phyloP scores from a whole-genome alignment of 2,888 invertebrate genomes.

The Himalopsyche japonica region DNA sequence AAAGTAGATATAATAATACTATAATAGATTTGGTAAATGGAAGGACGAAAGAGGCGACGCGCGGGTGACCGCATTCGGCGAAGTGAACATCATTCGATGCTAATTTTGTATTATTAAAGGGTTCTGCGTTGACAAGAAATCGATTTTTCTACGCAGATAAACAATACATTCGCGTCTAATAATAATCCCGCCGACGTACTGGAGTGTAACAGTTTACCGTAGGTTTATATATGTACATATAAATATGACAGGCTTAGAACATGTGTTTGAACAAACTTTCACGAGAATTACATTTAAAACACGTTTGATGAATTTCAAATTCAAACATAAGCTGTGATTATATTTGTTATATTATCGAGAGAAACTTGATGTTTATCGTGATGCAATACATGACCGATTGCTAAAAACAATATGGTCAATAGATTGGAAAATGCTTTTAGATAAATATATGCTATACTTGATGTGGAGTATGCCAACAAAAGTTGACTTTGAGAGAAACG shows the following conservation, averaged over 20 bases:
- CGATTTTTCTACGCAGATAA: conserved; percentile 19
- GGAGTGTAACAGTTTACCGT: not conserved
- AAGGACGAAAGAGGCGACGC: no score
- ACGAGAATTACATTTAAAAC: not conserved
- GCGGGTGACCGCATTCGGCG: not conserved
- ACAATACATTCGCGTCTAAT: not conserved
- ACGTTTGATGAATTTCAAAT: not conserved
- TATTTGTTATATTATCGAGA: not conserved
- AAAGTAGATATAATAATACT: no score
- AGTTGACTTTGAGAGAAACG: no score
- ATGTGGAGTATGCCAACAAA: no score
- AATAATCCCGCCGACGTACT: not conserved
- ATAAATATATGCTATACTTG: no score
- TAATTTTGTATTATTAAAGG: conserved; percentile 6
- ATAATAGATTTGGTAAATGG: no score
- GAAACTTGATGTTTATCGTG: no score
- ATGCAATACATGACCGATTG: no score
- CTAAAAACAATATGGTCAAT: no score
- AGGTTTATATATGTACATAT: not conserved
- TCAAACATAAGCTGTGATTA: not conserved
- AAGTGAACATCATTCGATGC: not conserved
- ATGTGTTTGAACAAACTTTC: not conserved
- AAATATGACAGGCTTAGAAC: not conserved
- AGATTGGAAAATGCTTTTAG: no score
- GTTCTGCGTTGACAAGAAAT: conserved; percentile 1